phyloP scores from a whole-genome alignment of 2,888 invertebrate species.

The Ptilodon capucinus region DNA sequence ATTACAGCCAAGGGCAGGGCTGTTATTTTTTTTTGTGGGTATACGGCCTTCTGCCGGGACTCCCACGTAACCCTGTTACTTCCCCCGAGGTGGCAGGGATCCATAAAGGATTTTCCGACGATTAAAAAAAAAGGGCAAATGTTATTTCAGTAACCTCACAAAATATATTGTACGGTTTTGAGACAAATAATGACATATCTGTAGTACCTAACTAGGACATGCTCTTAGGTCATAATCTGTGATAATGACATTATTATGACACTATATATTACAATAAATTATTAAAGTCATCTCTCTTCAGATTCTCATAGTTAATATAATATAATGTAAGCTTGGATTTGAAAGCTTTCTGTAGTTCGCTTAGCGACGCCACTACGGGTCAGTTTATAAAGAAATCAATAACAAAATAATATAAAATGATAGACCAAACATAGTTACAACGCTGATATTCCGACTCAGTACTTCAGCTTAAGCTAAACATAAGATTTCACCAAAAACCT shows the following conservation, averaged over 20 bases:
- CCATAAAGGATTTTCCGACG: no score
- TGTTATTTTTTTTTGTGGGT: no score
- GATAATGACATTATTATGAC: constrained; percentile 78
- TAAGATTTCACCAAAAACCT: background rate
- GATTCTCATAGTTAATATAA: constrained; percentile 44
- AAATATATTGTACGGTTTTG: constrained; percentile 22
- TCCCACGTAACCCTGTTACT: no score
- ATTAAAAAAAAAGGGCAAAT: constrained; percentile 4
- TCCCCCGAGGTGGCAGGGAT: no score
- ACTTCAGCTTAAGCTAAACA: background rate
- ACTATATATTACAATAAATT: constrained; percentile 50
- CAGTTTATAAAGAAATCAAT: constrained; percentile 11
- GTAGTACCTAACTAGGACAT: constrained; percentile 64
- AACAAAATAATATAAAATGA: background rate
- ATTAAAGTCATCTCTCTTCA: constrained; percentile 48
- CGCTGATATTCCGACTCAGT: background rate
- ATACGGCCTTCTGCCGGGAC: no score
- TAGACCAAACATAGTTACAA: background rate
- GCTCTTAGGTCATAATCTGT: constrained; percentile 73
- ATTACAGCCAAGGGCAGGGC: no score
- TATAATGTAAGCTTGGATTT: constrained; percentile 72
- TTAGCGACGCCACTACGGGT: constrained; percentile 58
- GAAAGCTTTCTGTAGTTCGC: constrained; percentile 78
- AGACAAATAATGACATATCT: constrained; percentile 67
- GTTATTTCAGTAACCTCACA: background rate